Percentiles rank a stretch among this genome's conserved stretches.
phyloP scores from a whole-genome alignment of 2,797 vertebrate genomes.

The Emys orbicularis region DNA sequence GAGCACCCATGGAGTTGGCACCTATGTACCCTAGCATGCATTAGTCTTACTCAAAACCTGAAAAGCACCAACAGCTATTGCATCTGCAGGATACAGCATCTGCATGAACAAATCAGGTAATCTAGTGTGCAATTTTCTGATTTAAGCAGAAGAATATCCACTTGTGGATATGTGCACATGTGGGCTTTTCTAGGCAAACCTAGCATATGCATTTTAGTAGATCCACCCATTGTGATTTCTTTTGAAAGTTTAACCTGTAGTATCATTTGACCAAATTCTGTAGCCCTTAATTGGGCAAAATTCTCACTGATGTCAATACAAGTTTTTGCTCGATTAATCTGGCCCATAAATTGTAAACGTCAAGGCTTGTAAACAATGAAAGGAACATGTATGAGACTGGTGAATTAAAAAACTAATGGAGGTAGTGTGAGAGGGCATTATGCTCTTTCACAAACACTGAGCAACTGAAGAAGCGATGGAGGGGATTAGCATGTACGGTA shows the following conservation, averaged over 20 bases:
- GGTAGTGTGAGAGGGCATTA: conserved; percentile 42
- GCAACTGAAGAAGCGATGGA: conserved; percentile 63
- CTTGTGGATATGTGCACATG: background rate
- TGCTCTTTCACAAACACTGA: conserved; percentile 57
- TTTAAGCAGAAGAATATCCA: background rate
- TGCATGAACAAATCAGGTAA: background rate
- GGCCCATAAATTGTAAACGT: background rate
- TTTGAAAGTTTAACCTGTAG: conserved; percentile 16
- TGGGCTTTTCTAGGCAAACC: background rate
- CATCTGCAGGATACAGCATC: background rate
- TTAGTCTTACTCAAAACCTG: background rate
- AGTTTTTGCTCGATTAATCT: background rate
- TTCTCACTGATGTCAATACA: conserved; percentile 1
- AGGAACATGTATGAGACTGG: background rate
- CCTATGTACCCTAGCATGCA: background rate
- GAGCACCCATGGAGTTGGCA: too few species aligned
- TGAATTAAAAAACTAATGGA: conserved; percentile 41
- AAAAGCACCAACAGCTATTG: background rate
- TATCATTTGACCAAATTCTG: background rate
- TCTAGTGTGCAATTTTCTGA: background rate
- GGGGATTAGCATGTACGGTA: conserved; percentile 58
- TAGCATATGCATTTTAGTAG: background rate
- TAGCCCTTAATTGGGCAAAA: background rate
- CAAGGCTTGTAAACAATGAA: conserved; percentile 28
- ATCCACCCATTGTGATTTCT: background rate